These are phyloP conservation scores for Microctonus brassicae DNA, from an alignment of 2,888 invertebrate genomes.

Conservation along the genomic window DNA sequence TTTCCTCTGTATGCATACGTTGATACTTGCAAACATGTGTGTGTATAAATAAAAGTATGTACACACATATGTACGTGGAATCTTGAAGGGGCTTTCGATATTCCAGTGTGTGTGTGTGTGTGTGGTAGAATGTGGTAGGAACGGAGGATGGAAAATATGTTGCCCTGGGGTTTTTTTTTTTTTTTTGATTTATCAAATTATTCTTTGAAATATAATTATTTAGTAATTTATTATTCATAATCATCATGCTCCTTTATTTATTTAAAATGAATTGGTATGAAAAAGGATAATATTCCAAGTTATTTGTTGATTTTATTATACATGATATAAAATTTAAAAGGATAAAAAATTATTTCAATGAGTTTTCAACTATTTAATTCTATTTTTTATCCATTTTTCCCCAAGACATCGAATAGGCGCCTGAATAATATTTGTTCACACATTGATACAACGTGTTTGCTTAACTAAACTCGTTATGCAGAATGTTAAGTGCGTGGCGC, in stretches of 20 bases:
- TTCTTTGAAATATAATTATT: background rate
- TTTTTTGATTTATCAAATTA: background rate
- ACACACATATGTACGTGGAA: background rate
- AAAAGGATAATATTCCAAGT: background rate
- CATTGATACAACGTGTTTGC: constrained; percentile 1
- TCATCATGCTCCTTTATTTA: too few species aligned
- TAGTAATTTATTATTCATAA: background rate
- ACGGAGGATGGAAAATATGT: background rate
- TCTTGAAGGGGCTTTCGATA: constrained; percentile 4
- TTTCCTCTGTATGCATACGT: background rate
- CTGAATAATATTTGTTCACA: background rate
- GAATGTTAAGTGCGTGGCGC: background rate
- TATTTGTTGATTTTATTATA: background rate
- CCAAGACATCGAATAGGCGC: background rate
- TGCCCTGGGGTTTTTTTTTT: background rate
- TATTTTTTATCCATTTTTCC: background rate
- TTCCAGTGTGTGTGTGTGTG: background rate
- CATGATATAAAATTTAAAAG: background rate
- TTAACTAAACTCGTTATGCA: background rate
- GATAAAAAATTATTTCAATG: background rate
- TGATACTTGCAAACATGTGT: too few species aligned
- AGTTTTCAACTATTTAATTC: background rate
- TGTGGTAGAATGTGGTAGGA: constrained; percentile 4
- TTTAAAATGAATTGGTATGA: too few species aligned
- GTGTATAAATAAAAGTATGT: background rate